Conservation (phyloP, 2,113 vertebrate genomes). For the Felis catus region DNA sequence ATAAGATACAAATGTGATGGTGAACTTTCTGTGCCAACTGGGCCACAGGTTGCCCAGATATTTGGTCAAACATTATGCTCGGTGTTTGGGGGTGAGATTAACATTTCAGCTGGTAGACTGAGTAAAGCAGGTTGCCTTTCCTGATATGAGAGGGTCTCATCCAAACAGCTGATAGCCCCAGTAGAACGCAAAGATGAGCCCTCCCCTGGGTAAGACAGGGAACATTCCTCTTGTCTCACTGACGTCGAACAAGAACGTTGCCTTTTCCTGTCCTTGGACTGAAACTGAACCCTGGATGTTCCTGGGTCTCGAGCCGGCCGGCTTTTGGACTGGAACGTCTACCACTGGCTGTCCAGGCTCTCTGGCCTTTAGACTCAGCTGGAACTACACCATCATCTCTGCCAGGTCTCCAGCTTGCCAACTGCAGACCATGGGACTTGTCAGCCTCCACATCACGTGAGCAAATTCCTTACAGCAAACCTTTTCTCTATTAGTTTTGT, state of each 20-base stretch:
- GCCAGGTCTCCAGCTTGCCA: not conserved
- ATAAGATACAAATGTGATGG: not conserved
- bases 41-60: not conserved
- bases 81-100: not conserved
- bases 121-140: not conserved
- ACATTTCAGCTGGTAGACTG: not conserved
- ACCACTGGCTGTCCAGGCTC: not conserved
- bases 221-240: not conserved
- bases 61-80: not conserved
- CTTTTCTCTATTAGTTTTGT: not conserved
- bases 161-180: not conserved
- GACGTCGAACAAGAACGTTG: too few species aligned
- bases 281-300: not conserved
- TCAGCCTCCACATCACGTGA: not conserved
- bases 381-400: rapidly evolving
- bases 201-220: not conserved
- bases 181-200: not conserved
- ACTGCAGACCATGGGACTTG: not conserved
- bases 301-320: not conserved
- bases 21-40: not conserved
- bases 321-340: not conserved
- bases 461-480: not conserved
- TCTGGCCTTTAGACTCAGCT: not conserved
- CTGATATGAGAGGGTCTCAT: too few species aligned
- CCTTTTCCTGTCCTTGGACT: not conserved